phyloP scores from a whole-genome alignment of 2,113 vertebrate species.

The Cisticola juncidis region DNA sequence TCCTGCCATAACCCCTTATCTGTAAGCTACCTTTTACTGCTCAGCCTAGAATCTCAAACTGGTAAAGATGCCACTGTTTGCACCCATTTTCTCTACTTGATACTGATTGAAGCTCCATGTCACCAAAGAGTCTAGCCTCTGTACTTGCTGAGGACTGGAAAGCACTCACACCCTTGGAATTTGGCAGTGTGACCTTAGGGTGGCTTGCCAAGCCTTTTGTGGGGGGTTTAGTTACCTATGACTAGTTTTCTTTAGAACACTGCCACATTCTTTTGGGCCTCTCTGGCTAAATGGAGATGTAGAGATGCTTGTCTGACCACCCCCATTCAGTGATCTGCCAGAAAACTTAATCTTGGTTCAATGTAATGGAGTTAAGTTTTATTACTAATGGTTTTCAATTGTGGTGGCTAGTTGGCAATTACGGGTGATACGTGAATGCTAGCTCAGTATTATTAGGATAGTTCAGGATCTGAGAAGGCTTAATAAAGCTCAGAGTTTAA shows the following conservation, averaged over 20 bases:
- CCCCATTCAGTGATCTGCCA: neutral
- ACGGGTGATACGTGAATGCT: neutral
- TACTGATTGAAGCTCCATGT: neutral
- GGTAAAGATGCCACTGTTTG: neutral
- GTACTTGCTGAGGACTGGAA: neutral
- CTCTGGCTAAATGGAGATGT: conserved; percentile 42
- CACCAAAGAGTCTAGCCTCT: neutral
- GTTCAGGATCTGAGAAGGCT: neutral
- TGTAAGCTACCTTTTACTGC: neutral
- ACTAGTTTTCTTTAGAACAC: conserved; percentile 46
- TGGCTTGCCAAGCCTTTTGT: conserved; percentile 36
- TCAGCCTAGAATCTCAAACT: neutral
- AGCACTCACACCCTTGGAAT: neutral
- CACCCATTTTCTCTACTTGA: neutral
- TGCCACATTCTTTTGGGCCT: neutral
- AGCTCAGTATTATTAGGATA: neutral
- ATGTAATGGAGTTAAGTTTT: neutral
- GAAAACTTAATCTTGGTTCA: conserved; percentile 27
- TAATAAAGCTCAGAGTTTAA: neutral
- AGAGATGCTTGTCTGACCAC: neutral
- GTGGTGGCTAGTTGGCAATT: neutral
- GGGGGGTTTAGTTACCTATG: conserved; percentile 10
- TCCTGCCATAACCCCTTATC: neutral
- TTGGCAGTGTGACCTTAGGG: neutral
- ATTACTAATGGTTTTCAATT: neutral